Evolutionary conservation across 2,888 invertebrate species (phyloP).

Genomic region (Zygogramma bicolorata): DNA sequence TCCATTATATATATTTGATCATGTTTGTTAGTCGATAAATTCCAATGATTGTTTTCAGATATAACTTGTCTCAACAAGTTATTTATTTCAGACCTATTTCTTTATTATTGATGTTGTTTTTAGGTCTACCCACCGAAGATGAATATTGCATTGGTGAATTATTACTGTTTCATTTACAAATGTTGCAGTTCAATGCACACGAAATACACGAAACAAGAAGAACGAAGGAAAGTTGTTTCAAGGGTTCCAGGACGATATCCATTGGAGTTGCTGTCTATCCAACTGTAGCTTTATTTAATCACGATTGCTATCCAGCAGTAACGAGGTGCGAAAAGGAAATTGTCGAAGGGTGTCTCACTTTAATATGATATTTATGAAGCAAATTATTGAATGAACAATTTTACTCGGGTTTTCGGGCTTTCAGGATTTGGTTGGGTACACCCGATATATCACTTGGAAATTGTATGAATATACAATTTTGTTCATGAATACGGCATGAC

Average conservation of each 20-base stretch:
- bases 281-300: constrained; percentile 84
- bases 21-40: too few species aligned
- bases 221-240: constrained; percentile 66
- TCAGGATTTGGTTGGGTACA: too few species aligned
- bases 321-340: constrained; percentile 71
- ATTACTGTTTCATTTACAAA: constrained; percentile 78
- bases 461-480: too few species aligned
- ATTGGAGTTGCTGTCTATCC: constrained; percentile 82
- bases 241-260: constrained; percentile 70
- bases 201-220: constrained; percentile 81
- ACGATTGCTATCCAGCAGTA: constrained; percentile 84
- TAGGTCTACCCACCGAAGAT: constrained; percentile 66
- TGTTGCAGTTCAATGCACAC: constrained; percentile 88
- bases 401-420: too few species aligned
- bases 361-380: too few species aligned
- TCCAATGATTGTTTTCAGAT: too few species aligned
- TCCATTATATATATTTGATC: too few species aligned
- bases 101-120: constrained; percentile 24
- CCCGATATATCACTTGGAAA: too few species aligned
- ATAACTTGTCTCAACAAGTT: too few species aligned
- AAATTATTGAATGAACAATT: too few species aligned
- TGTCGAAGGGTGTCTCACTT: too few species aligned
- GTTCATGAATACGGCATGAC: too few species aligned
- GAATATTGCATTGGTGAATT: constrained; percentile 75
- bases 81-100: neutral